Evolutionary conservation across 2,888 invertebrate genomes (phyloP).

Genomic region (Lasioglossum oenotherae): DNA sequence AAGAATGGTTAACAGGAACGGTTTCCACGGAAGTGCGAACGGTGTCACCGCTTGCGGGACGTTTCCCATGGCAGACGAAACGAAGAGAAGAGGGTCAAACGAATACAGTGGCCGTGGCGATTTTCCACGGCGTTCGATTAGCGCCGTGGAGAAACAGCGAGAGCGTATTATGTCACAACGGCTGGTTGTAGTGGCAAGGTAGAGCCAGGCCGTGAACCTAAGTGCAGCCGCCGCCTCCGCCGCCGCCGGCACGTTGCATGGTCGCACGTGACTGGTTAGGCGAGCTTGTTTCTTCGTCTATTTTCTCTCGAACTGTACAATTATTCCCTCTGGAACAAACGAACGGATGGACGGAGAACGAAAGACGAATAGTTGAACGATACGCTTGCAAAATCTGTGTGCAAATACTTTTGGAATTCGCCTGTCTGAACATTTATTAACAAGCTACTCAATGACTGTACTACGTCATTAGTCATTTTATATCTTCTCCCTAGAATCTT

Average conservation of each 20-base stretch:
- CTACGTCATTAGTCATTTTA: too few species aligned
- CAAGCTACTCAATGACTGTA: too few species aligned
- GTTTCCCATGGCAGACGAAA: neutral
- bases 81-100: constrained; percentile 29
- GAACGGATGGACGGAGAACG: neutral
- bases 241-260: constrained; percentile 73
- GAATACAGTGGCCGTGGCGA: constrained; percentile 15
- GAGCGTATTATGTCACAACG: constrained; percentile 75
- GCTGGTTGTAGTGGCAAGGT: constrained; percentile 67
- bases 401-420: neutral
- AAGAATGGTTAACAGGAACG: neutral
- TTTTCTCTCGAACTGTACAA: constrained; percentile 6
- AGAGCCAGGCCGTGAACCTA: constrained; percentile 77
- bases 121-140: neutral
- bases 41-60: neutral
- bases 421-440: too few species aligned
- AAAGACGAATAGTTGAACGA: neutral
- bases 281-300: constrained; percentile 25
- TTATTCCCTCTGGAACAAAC: neutral
- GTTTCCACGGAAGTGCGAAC: neutral
- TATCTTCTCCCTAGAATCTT: too few species aligned
- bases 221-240: constrained; percentile 35
- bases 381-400: neutral
- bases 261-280: constrained; percentile 72
- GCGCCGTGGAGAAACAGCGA: constrained; percentile 41